Evolutionary conservation across 2,888 invertebrate species (phyloP), one percentile per base, ranked within the genome.

Genomic region (Troides aeacus): DNA sequence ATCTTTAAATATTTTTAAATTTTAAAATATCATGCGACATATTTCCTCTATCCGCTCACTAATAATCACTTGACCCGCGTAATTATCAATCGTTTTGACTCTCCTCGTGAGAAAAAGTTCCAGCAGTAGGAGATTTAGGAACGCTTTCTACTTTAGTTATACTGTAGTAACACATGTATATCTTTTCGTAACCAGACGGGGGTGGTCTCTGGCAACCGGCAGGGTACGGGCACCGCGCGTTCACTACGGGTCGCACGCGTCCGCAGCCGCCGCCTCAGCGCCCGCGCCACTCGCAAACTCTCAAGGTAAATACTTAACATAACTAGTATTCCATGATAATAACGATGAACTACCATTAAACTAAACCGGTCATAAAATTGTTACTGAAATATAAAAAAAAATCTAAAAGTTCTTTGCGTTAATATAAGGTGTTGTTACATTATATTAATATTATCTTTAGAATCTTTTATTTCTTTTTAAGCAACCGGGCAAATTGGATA

Each of bases 401-500:
- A 30, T 30, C 30, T 4, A 30, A 5, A 30, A 30, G 2, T 30
- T 30, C 3, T 30, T 30, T 30, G 3, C 30, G 2, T 30, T 30
- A 0, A 30, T 30, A 30, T 30, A 3, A 30, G 3, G 30, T 5
- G 30, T 30, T 30, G 30, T 50, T 50, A 15, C 18, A 18, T n/a
- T 18, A 53, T n/a, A 53, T n/a, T 7, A 53, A 46, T 24, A 24
- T 42, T 63, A 46, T 21, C n/a, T 57, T 46, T 21, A 21, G 21
- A 21, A 21, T 21, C 21, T 21, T 21, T 21, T 21, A 21, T 57
- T 18, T 60, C 42, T 36, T 6, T 10, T 76, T 1, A 84, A 96
- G 94, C 97, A 97, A 95, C 97, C 97, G 21, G 97, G 97, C 70
- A 97, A 97, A 90, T 89, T 98, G 83, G 97, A 98, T 84, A 93